These are phyloP conservation scores for Columba livia DNA, from an alignment of 2,113 vertebrate genomes.

Conservation along the genomic window DNA sequence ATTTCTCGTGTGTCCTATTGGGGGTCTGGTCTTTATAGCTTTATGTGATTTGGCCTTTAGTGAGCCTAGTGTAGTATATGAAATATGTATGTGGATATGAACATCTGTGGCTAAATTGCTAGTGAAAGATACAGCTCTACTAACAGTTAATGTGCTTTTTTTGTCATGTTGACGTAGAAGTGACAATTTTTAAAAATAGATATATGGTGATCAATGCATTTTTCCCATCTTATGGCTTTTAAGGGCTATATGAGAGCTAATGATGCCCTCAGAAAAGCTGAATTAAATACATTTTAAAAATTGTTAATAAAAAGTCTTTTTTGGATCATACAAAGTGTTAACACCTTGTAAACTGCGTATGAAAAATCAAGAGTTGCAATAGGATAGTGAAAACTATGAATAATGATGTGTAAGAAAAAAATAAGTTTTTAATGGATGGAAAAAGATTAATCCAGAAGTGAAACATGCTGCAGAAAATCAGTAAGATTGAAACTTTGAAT, in stretches of 20 bases:
- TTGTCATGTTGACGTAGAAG: not conserved
- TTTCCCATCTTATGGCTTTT: fast-evolving
- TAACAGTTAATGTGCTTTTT: not conserved
- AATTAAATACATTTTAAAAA: not conserved
- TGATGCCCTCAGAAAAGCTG: not conserved
- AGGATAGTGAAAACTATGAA: not conserved
- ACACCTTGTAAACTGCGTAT: not conserved
- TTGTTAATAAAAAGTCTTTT: not conserved
- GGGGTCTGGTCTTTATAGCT: not conserved
- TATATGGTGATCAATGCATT: not conserved
- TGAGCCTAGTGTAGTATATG: not conserved
- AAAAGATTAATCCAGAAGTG: not conserved
- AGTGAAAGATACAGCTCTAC: not conserved
- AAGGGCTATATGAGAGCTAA: not conserved
- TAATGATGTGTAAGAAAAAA: not conserved
- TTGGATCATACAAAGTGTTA: not conserved
- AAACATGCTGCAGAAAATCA: not conserved
- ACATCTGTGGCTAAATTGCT: not conserved
- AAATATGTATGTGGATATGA: not conserved
- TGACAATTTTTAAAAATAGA: not conserved
- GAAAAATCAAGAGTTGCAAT: not conserved
- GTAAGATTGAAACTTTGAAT: not conserved
- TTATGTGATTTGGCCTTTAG: not conserved
- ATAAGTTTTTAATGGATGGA: not conserved
- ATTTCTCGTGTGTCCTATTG: not conserved